These are phyloP conservation scores for Hyphantria cunea DNA, from an alignment of 1,140 invertebrate genomes.

Conservation along the genomic window DNA sequence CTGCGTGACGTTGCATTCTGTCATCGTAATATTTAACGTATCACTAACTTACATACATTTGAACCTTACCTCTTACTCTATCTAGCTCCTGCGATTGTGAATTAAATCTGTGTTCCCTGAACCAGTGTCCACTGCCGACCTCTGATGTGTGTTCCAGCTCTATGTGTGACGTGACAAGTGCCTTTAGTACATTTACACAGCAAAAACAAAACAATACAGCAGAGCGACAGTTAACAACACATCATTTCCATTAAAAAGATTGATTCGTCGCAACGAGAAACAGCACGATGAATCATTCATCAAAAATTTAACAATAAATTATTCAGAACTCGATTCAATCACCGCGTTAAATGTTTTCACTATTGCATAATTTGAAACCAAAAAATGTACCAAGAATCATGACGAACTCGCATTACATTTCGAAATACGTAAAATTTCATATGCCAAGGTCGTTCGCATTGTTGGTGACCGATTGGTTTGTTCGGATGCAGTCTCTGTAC, in stretches of 20 bases:
- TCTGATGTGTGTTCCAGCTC: slow-evolving; percentile 81
- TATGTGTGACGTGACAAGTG: slow-evolving; percentile 74
- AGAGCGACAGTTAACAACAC: slow-evolving; percentile 47
- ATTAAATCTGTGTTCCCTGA: slow-evolving; percentile 83
- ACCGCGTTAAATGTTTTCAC: neutral
- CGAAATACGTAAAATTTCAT: neutral
- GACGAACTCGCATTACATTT: neutral
- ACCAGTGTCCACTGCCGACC: slow-evolving; percentile 83
- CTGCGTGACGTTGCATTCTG: neutral
- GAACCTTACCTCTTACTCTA: slow-evolving; percentile 75
- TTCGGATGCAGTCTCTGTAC: neutral
- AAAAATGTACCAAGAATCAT: neutral
- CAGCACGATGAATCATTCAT: neutral
- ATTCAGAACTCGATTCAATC: neutral
- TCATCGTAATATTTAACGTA: slow-evolving; percentile 13
- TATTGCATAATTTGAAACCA: neutral
- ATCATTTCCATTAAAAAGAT: neutral
- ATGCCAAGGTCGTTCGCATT: neutral
- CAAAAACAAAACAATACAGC: slow-evolving; percentile 73
- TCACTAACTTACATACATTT: slow-evolving; percentile 29
- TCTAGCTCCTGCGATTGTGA: slow-evolving; percentile 83
- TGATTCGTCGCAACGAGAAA: neutral
- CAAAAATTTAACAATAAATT: slow-evolving; percentile 1
- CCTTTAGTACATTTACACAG: slow-evolving; percentile 78
- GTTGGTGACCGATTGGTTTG: slow-evolving; percentile 1